Conservation (phyloP, 2,797 vertebrate genomes). For the Gobionotothen gibberifrons region DNA sequence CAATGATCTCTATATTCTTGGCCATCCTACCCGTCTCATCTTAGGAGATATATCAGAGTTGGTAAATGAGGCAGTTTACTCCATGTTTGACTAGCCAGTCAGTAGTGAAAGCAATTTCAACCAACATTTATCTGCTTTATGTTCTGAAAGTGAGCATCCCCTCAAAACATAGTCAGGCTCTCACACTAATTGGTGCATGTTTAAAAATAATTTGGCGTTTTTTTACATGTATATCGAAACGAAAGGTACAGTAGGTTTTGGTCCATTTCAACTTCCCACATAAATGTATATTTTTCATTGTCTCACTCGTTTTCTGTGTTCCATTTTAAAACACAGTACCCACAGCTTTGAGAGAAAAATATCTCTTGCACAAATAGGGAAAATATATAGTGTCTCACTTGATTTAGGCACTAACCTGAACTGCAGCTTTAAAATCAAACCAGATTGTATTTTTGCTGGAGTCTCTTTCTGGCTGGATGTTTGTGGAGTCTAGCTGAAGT, state of each 20-base stretch:
- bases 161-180: constrained; percentile 1
- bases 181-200: neutral
- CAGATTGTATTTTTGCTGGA: neutral
- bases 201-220: neutral
- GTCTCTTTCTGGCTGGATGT: constrained; percentile 7
- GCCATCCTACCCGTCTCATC: neutral
- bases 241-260: neutral
- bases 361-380: neutral
- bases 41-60: constrained; percentile 24
- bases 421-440: constrained; percentile 18
- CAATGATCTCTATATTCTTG: neutral
- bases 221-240: neutral
- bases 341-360: too few species aligned
- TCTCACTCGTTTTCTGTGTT: neutral
- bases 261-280: neutral
- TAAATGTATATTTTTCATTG: neutral
- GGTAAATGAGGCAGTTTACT: constrained; percentile 47
- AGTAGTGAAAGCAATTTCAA: constrained; percentile 17
- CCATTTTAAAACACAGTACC: neutral
- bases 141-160: constrained; percentile 6
- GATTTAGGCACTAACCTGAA: neutral
- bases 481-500: constrained; percentile 18
- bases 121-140: constrained; percentile 17
- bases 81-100: constrained; percentile 27
- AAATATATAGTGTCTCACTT: neutral